Evolutionary conservation across 2,113 vertebrate species (phyloP).

Genomic region (Miniopterus natalensis): DNA sequence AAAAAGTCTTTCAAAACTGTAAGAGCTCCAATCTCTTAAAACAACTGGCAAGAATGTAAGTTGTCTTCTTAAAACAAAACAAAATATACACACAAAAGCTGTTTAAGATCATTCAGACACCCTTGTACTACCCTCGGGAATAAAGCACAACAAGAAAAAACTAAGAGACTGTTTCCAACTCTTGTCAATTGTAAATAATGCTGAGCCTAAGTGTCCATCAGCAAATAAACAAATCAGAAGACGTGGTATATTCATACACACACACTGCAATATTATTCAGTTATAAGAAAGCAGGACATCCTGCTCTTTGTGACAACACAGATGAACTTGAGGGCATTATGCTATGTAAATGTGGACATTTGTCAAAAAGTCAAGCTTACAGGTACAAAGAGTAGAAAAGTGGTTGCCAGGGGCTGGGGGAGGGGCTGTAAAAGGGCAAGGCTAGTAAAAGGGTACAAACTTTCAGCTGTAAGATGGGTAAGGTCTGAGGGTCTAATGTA

Average conservation of each 20-base stretch:
- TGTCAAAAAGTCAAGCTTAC: background rate
- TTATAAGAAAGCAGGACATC: background rate
- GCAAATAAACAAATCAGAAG: background rate
- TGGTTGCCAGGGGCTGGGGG: no score
- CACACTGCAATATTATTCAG: background rate
- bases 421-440: background rate
- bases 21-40: background rate
- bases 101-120: background rate
- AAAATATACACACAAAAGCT: background rate
- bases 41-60: background rate
- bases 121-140: background rate
- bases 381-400: background rate
- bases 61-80: background rate
- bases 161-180: background rate
- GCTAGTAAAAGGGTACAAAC: background rate
- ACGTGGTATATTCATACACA: background rate
- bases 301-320: background rate
- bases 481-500: background rate
- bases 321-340: background rate
- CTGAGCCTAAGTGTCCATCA: background rate
- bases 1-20: background rate
- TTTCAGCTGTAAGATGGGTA: background rate
- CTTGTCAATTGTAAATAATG: background rate
- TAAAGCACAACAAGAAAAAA: background rate
- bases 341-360: background rate